Percentiles rank a stretch among this genome's conserved stretches.
These are phyloP conservation scores for Ceratosolen fusciceps DNA, from an alignment of 1,140 invertebrate genomes.

Conservation along the genomic window DNA sequence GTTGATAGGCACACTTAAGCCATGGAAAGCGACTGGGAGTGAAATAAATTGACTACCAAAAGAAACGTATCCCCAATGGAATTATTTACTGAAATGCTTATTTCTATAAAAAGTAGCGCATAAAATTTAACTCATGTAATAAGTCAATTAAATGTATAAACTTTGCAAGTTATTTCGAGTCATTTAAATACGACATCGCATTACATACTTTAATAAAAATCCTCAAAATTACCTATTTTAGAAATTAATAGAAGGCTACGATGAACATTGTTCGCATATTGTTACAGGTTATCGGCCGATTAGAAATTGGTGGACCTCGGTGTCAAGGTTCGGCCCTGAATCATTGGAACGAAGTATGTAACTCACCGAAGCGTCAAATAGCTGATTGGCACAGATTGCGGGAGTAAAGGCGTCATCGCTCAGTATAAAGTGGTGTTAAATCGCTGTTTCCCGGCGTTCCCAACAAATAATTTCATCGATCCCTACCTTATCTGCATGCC, in stretches of 20 bases:
- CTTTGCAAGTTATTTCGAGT: too few relatives aligned
- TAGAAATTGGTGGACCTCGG: slow-evolving; percentile 89
- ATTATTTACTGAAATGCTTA: too few relatives aligned
- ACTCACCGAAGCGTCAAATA: slow-evolving; percentile 95
- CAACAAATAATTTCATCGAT: slow-evolving; percentile 35
- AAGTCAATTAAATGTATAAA: too few relatives aligned
- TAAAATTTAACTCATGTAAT: too few relatives aligned
- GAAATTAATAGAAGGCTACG: not conserved
- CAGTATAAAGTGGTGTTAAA: slow-evolving; percentile 12
- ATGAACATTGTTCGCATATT: not conserved
- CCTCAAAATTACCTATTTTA: too few relatives aligned
- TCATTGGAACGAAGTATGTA: slow-evolving; percentile 97
- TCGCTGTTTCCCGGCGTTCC: slow-evolving; percentile 26
- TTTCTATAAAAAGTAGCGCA: too few relatives aligned
- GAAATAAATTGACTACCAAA: too few relatives aligned
- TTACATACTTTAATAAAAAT: not conserved
- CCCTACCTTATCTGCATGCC: slow-evolving; percentile 21
- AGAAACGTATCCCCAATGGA: too few relatives aligned
- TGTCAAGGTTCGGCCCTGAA: slow-evolving; percentile 85
- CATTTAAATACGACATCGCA: too few relatives aligned
- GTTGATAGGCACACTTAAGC: too few relatives aligned
- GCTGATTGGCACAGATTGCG: slow-evolving; percentile 98
- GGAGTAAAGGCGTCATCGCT: slow-evolving; percentile 75
- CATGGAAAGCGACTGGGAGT: too few relatives aligned
- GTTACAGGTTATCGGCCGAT: slow-evolving; percentile 89